Percentiles rank a stretch among this genome's conserved stretches.
Evolutionary conservation across 2,797 vertebrate genomes (phyloP).

Genomic region (Eremophila alpestris): DNA sequence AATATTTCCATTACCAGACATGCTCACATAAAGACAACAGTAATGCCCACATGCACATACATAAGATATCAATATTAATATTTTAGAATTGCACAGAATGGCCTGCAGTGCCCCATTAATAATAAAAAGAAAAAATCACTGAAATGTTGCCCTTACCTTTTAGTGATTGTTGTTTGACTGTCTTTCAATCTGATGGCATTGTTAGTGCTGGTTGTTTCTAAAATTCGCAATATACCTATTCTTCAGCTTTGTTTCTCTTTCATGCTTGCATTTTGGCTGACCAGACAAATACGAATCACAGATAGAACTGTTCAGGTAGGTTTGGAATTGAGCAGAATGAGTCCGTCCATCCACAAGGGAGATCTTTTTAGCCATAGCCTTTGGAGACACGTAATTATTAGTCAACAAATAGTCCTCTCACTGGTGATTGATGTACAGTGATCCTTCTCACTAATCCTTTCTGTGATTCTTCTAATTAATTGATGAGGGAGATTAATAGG

Average conservation of each 20-base stretch:
- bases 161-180: not conserved
- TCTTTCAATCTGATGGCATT: not conserved
- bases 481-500: not conserved
- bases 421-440: constrained; percentile 12
- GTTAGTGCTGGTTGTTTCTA: not conserved
- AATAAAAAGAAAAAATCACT: not conserved
- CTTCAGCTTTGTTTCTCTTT: not conserved
- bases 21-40: not conserved
- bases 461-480: constrained; percentile 34
- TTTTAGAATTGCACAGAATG: not conserved
- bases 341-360: not conserved
- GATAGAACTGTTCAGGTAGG: not conserved
- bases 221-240: not conserved
- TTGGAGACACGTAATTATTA: constrained; percentile 46
- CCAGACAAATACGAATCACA: fast-evolving
- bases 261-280: not conserved
- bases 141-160: constrained; percentile 62
- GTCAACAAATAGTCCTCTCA: constrained; percentile 26
- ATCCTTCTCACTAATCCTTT: constrained; percentile 31
- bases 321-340: not conserved
- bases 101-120: not conserved
- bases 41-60: not conserved
- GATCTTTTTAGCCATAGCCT: constrained; percentile 2
- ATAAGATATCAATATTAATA: not conserved
- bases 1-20: not conserved